These are phyloP conservation scores for Pseudochirops cupreus DNA, from an alignment of 2,797 vertebrate genomes.

Conservation along the genomic window DNA sequence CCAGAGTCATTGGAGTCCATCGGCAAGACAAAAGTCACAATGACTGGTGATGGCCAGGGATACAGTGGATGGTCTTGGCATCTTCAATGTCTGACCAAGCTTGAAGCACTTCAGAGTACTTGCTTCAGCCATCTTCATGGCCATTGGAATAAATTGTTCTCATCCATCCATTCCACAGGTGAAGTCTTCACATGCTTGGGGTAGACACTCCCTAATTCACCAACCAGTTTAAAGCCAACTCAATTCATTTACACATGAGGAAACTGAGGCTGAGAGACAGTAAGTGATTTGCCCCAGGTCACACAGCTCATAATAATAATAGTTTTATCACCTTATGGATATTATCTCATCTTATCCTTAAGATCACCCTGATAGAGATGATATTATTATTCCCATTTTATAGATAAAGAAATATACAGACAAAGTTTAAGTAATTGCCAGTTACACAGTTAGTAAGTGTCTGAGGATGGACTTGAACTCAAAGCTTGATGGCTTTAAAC, in stretches of 20 bases:
- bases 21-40: too few relatives aligned
- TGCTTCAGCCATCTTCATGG: too few relatives aligned
- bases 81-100: too few relatives aligned
- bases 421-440: not conserved
- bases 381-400: not conserved
- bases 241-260: not conserved
- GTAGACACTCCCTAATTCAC: too few relatives aligned
- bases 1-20: too few relatives aligned
- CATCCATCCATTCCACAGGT: too few relatives aligned
- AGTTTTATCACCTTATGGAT: not conserved
- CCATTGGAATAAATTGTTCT: too few relatives aligned
- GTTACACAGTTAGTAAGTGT: not conserved
- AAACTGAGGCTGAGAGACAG: not conserved
- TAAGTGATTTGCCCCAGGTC: not conserved
- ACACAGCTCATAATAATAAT: not conserved
- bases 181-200: too few relatives aligned
- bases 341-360: not conserved
- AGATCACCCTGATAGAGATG: not conserved
- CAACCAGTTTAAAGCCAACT: not conserved
- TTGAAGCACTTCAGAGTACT: too few relatives aligned
- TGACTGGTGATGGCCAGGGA: too few relatives aligned
- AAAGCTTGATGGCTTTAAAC: not conserved
- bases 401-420: not conserved
- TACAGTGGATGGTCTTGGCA: too few relatives aligned
- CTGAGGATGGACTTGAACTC: not conserved